Evolutionary conservation across 2,797 vertebrate species (phyloP).

Genomic region (Perodicticus potto): DNA sequence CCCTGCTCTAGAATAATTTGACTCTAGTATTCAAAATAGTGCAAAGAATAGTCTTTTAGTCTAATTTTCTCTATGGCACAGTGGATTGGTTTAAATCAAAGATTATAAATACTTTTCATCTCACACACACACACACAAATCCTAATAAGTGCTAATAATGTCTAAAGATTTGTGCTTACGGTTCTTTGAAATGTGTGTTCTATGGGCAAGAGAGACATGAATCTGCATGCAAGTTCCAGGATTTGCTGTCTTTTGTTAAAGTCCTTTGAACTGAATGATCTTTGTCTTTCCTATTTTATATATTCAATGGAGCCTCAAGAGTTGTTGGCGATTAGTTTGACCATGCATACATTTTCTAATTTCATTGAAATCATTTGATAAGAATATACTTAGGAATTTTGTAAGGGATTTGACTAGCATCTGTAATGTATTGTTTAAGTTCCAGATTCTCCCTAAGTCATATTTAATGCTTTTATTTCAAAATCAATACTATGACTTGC

Average conservation of each 20-base stretch:
- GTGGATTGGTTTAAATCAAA: neutral
- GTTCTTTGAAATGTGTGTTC: neutral
- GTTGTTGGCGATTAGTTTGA: neutral
- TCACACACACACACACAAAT: neutral
- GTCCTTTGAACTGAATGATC: neutral
- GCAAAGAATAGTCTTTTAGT: conserved; percentile 10
- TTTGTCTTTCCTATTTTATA: neutral
- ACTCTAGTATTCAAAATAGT: neutral
- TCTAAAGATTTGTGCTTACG: neutral
- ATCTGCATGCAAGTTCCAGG: neutral
- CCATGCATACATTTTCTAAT: neutral
- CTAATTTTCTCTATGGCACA: neutral
- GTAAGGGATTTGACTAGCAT: neutral
- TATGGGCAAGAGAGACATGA: neutral
- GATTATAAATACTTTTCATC: neutral
- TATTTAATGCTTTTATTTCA: neutral
- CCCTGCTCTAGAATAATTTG: neutral
- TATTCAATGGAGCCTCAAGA: neutral
- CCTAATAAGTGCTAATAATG: neutral
- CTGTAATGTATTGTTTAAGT: neutral
- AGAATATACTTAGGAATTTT: neutral
- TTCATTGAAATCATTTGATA: neutral
- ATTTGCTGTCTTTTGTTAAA: neutral
- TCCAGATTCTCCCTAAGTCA: neutral
- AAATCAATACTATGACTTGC: conserved; percentile 8